Evolutionary conservation across 2,113 vertebrate species (phyloP), one percentile per base, ranked within the genome.

Genomic region (Aegithalos caudatus): DNA sequence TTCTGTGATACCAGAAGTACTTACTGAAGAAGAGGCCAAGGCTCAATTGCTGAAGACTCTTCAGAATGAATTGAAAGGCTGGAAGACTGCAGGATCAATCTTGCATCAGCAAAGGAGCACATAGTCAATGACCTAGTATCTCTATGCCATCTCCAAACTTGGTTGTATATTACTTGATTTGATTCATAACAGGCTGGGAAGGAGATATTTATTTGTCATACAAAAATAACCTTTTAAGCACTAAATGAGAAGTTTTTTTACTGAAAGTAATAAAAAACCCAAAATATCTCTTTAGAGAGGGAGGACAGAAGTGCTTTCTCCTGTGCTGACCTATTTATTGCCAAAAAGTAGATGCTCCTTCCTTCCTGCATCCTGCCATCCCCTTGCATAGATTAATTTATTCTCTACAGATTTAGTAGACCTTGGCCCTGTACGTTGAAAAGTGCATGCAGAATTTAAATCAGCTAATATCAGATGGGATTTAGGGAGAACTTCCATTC

Each of bases 171-270:
- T 81, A 45, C 74, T 58, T 76, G 27, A 45, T 88, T 89, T 81
- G 53, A 71, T 86, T 91, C 58, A 69, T 83, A 65, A 73, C 62
- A 78, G 66, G 61, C 77, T 94, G 47, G 25, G 35, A 87, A 91
- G 51, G 48, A 91, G 74, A 69, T 58, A 44, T 83, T 95, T 96
- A 81, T 82, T 91, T 91, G 64, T 81, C 78, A 50, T 51, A 83
- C 33, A 76, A 77, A 96, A 89, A 56, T 69, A 89, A 57, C 56
- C 38, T 93, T 78, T 95, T 91, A 94, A 66, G 18, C 53, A 76
- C 53, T 48, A 51, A 94, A 88, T 82, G 58, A 91, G 73, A 91
- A 80, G 69, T 94, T 94, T 94, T 91, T 45, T 88, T 91, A 73
- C 65, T 73, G 48, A 45, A 86, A 88, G 71, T 73, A 69, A 40